Evolutionary conservation across 2,797 vertebrate genomes (phyloP).

Genomic region (Adrianichthys oophorus): DNA sequence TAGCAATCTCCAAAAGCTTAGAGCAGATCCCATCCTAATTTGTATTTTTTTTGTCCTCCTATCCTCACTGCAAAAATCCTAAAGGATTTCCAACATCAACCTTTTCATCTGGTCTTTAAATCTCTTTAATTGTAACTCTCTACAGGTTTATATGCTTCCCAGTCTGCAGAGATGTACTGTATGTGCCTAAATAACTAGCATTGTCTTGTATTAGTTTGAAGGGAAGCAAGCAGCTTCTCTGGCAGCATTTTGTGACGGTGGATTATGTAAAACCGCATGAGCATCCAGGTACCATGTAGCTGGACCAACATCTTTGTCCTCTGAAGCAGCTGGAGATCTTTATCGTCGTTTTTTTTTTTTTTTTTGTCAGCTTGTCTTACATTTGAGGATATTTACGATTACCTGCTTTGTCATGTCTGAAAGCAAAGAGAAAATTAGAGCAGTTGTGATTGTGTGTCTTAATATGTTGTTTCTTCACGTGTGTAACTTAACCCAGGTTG

Average conservation of each 20-base stretch:
- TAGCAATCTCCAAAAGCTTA: conserved; percentile 62
- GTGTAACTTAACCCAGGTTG: conserved; percentile 25
- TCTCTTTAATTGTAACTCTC: conserved; percentile 67
- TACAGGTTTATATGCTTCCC: conserved; percentile 73
- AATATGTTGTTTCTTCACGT: conserved; percentile 15
- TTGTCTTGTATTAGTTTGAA: conserved; percentile 67
- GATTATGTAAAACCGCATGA: conserved; percentile 66
- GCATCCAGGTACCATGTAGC: conserved; percentile 47
- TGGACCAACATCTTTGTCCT: conserved; percentile 40
- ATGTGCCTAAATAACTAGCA: conserved; percentile 79
- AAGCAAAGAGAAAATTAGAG: conserved; percentile 18
- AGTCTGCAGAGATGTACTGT: conserved; percentile 77
- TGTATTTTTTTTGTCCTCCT: conserved; percentile 36
- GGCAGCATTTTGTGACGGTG: conserved; percentile 57
- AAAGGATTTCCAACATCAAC: conserved; percentile 35
- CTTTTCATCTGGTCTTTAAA: conserved; percentile 35
- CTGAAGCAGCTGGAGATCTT: not conserved
- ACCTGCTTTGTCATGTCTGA: conserved; percentile 34
- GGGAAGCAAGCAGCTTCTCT: conserved; percentile 39
- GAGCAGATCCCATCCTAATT: conserved; percentile 30
- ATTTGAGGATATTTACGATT: conserved; percentile 15
- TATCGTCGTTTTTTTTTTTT: not conserved
- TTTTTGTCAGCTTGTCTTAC: not conserved
- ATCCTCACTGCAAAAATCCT: conserved; percentile 46
- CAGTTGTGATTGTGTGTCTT: conserved; percentile 28